phyloP scores from a whole-genome alignment of 2,113 vertebrate genomes.

The Poecilia latipinna region DNA sequence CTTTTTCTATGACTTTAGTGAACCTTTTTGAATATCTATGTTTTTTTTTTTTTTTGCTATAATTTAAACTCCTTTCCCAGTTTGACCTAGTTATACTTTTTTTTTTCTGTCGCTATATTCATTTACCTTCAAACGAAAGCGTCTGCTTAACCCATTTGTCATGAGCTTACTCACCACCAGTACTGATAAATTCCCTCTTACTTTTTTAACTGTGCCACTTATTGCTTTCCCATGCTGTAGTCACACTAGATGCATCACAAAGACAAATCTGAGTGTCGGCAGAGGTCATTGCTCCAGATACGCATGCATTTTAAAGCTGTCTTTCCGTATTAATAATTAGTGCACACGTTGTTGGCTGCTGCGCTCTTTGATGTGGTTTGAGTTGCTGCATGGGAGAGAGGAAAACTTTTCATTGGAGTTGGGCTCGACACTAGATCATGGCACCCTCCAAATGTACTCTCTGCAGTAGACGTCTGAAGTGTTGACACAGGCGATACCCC shows the following conservation, averaged over 20 bases:
- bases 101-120: conserved; percentile 26
- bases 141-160: conserved; percentile 74
- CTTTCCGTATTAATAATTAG: conserved; percentile 63
- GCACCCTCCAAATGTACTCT: no score
- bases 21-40: background rate
- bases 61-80: conserved; percentile 32
- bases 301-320: conserved; percentile 54
- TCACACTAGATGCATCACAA: conserved; percentile 62
- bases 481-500: no score
- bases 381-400: conserved; percentile 27
- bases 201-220: conserved; percentile 69
- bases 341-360: conserved; percentile 6
- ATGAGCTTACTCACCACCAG: conserved; percentile 38
- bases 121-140: conserved; percentile 63
- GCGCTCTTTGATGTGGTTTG: conserved; percentile 32
- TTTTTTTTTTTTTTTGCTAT: conserved; percentile 16
- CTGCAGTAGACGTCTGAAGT: no score
- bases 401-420: conserved; percentile 25
- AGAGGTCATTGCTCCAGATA: conserved; percentile 67
- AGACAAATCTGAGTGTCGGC: conserved; percentile 62
- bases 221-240: conserved; percentile 57
- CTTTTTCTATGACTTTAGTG: background rate
- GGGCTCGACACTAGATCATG: background rate
- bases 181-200: conserved; percentile 64
- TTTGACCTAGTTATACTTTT: conserved; percentile 61